Conservation (phyloP, 37 sponge, comb jelly and placozoan genomes). For the Trichoplax adhaerens region DNA sequence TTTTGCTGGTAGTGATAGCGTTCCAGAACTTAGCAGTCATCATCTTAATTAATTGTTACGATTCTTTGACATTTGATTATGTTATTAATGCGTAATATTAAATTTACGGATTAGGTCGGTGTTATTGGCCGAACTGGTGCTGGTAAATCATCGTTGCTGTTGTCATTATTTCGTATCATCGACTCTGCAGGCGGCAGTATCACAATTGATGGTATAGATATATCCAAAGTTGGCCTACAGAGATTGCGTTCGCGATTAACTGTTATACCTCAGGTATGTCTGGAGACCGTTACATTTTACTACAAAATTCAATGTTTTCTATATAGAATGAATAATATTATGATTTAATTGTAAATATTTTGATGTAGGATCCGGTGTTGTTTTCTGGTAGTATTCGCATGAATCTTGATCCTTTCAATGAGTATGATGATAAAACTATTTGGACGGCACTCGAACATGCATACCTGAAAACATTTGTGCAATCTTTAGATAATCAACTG, state of each 20-base stretch:
- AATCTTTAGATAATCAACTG: slow-evolving; percentile 28
- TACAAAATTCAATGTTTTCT: too few species aligned
- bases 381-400: slow-evolving; percentile 69
- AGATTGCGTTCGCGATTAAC: slow-evolving; percentile 70
- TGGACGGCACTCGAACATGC: slow-evolving; percentile 75
- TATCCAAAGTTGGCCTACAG: slow-evolving; percentile 53
- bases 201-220: slow-evolving; percentile 49
- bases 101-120: slow-evolving; percentile 36
- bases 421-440: slow-evolving; percentile 41
- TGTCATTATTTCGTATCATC: slow-evolving; percentile 87
- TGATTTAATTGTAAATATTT: too few species aligned
- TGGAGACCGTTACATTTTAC: too few species aligned
- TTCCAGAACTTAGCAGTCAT: too few species aligned
- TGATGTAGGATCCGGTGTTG: slow-evolving; percentile 65
- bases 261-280: slow-evolving; percentile 81
- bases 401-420: slow-evolving; percentile 79
- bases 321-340: too few species aligned
- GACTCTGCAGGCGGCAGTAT: slow-evolving; percentile 68
- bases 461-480: slow-evolving; percentile 55
- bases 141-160: slow-evolving; percentile 87
- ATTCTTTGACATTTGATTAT: too few species aligned
- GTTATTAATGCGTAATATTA: too few species aligned
- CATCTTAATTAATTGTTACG: too few species aligned
- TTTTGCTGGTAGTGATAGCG: too few species aligned
- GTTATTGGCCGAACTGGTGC: slow-evolving; percentile 95